Base-by-base conservation (phyloP, 2,113 vertebrate genomes). In the Rhynchomys soricoides region DNA sequence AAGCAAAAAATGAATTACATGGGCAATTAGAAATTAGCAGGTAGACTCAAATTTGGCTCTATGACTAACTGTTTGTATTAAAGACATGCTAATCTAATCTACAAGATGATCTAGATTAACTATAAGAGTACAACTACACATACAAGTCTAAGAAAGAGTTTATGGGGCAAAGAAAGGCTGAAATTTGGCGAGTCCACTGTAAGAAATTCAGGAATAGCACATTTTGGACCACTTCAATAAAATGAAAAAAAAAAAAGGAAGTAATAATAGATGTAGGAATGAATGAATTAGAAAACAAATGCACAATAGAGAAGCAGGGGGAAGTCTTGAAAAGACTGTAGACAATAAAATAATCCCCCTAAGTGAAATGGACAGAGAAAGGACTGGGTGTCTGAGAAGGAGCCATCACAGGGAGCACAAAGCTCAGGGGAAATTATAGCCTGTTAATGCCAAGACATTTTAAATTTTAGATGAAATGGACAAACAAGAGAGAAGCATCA, bases 401-500 rank as follows among this genome's bases (percentile, higher is more conserved):
- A 2, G 3, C 4, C 26, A 87, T 88, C 50, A 81, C 40, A 73
- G 57, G 59, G 31, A 88, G 55, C 79, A 71, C 43, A 86, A 86
- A 66, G 81, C 50, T 66, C 37, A 82, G 17, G 57, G 26, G 3
- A 71, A 89, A 91, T 94, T 77, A 92, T 50, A 78, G 37, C 89
- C 62, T 50, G 45, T 13, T 89, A 59, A 50, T 73, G 29, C 10
- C 26, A 89, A 68, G 52, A 48, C 26, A 17, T 82, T 91, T 94
- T 48, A 94, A 93, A 88, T 59, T 66, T 86, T 95, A 94, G 43
- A 90, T 89, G 50, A 96, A 94, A 96, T 78, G 82, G 64, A 64
- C n/a, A 96, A 96, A 94, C 50, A 94, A 19, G 70, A 89, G 57
- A 89, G 95, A 92, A 90, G 78, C 19, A 83, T 22, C 81, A 45